A percentile compares a stretch with the other conserved stretches of the same genome.
Evolutionary conservation across 2,113 vertebrate genomes (phyloP).

Genomic region (Phyllostomus discolor): DNA sequence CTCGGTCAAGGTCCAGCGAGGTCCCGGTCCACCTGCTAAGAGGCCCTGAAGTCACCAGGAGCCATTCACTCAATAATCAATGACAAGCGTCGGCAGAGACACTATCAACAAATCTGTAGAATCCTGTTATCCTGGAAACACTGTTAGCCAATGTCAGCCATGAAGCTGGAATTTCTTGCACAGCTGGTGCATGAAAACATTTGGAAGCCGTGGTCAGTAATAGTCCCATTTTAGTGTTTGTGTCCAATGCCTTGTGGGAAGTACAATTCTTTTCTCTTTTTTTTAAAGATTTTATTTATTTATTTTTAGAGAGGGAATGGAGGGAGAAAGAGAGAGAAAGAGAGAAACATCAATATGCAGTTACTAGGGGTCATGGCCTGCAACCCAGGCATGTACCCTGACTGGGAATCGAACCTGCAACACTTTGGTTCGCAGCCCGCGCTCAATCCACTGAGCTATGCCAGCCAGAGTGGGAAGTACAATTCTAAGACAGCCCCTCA

Average conservation of each 20-base stretch:
- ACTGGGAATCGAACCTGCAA: too few species aligned
- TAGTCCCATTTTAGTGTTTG: neutral
- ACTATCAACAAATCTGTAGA: neutral
- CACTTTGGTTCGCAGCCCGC: too few species aligned
- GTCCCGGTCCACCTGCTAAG: neutral
- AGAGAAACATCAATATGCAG: too few species aligned
- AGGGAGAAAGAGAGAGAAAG: too few species aligned
- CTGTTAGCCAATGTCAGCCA: neutral
- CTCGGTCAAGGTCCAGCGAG: neutral
- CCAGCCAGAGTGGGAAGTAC: neutral
- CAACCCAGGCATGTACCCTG: too few species aligned
- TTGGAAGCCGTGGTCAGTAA: neutral
- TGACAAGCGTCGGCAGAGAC: neutral
- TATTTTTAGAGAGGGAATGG: too few species aligned
- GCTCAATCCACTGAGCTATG: too few species aligned
- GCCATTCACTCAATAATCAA: neutral
- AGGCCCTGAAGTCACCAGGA: neutral
- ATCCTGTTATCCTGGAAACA: neutral
- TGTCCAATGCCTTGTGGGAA: neutral
- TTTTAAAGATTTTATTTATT: too few species aligned
- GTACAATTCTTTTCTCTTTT: neutral
- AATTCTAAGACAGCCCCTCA: neutral
- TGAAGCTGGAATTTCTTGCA: neutral
- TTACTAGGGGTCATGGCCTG: too few species aligned
- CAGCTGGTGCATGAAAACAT: neutral